A percentile compares a stretch with the other conserved stretches of the same genome.
Evolutionary conservation across 2,113 vertebrate genomes (phyloP).

Genomic region (Danionella cerebrum): DNA sequence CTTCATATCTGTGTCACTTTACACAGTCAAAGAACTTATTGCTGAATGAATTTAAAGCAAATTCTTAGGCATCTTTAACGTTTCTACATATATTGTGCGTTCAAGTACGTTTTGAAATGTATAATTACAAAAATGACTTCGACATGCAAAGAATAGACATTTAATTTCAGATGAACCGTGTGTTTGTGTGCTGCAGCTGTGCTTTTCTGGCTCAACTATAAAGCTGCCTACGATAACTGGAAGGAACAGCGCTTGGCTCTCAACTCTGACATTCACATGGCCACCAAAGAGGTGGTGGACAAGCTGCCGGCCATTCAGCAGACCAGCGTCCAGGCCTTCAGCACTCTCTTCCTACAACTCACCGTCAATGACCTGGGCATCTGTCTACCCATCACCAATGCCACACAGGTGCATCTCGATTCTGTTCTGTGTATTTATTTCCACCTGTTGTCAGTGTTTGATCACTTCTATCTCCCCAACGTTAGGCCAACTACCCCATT

Average conservation of each 20-base stretch:
- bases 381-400: slow-evolving; percentile 88
- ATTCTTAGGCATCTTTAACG: too few relatives aligned
- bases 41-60: too few relatives aligned
- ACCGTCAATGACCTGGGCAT: slow-evolving; percentile 96
- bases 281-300: slow-evolving; percentile 95
- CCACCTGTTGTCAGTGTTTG: not conserved
- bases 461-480: not conserved
- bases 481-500: slow-evolving; percentile 82
- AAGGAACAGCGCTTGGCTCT: slow-evolving; percentile 95
- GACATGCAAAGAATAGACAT: too few relatives aligned
- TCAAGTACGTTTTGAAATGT: too few relatives aligned
- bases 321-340: slow-evolving; percentile 92
- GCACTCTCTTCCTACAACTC: slow-evolving; percentile 94
- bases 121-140: too few relatives aligned
- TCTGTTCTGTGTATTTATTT: too few relatives aligned
- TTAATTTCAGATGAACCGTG: not conserved
- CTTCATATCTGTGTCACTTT: too few relatives aligned
- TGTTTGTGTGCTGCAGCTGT: slow-evolving; percentile 77
- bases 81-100: too few relatives aligned
- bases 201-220: slow-evolving; percentile 98
- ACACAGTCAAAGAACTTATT: too few relatives aligned
- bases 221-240: slow-evolving; percentile 97
- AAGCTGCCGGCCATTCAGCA: slow-evolving; percentile 96
- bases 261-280: slow-evolving; percentile 95
- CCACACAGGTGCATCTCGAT: slow-evolving; percentile 74